Conservation (phyloP, 2,888 invertebrate genomes). For the Thecophora atra region DNA sequence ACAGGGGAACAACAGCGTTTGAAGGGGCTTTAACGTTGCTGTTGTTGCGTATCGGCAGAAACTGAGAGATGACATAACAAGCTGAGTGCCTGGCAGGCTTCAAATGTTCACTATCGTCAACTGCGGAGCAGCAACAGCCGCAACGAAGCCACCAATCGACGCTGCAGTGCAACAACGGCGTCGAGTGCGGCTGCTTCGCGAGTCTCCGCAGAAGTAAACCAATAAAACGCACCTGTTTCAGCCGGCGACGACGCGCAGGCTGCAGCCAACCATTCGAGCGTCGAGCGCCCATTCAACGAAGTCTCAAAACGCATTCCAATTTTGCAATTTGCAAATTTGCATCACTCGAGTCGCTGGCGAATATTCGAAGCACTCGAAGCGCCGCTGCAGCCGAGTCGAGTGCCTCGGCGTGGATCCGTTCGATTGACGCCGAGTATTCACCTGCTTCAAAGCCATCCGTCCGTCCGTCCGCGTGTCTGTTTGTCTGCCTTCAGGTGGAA, state of each 20-base stretch:
- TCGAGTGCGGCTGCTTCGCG: slow-evolving; percentile 17
- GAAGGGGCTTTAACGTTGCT: background rate
- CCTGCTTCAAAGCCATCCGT: background rate
- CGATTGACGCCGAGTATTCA: slow-evolving; percentile 24
- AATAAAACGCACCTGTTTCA: slow-evolving; percentile 3
- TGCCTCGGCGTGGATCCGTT: background rate
- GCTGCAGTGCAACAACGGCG: background rate
- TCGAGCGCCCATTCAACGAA: slow-evolving; percentile 12
- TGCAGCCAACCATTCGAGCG: slow-evolving; percentile 12
- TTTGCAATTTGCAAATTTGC: slow-evolving; percentile 47
- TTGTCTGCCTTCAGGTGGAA: background rate
- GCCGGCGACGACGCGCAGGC: background rate
- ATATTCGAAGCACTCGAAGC: slow-evolving; percentile 43
- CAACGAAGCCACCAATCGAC: background rate
- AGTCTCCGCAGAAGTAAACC: slow-evolving; percentile 27
- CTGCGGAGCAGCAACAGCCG: background rate
- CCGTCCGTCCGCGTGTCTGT: background rate
- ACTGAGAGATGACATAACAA: slow-evolving; percentile 8
- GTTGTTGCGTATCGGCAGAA: slow-evolving; percentile 3
- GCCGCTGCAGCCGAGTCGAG: background rate
- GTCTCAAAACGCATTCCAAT: slow-evolving; percentile 38
- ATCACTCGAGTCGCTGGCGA: slow-evolving; percentile 43
- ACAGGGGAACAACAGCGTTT: background rate
- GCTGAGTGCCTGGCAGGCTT: background rate
- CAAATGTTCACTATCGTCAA: background rate